Evolutionary conservation across 2,113 vertebrate genomes (phyloP), one percentile per base, ranked within the genome.

Genomic region (Eretmochelys imbricata): DNA sequence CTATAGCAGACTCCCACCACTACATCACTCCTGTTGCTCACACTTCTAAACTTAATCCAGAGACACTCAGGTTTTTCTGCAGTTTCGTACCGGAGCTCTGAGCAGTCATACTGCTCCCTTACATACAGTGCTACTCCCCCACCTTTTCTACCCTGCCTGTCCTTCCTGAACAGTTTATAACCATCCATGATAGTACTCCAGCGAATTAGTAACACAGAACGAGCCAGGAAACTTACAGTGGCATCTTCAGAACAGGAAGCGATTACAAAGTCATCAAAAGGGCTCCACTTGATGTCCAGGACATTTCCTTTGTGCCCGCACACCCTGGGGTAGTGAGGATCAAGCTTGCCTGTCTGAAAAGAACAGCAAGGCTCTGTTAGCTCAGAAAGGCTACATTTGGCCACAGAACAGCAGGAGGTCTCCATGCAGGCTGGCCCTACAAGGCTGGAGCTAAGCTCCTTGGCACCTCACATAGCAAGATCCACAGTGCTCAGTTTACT

Each of bases 231-330:
- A 96, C 99, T 98, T 96, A 99, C 99, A 83, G 99, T 99, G 85
- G 98, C 7, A 83, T 99, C 99, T 97, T 99, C 99, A 4, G 99
- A 99, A 97, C 99, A 99, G 0, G 99, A 99, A 48, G 99, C 99
- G 51, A 99, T 99, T 96, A 99, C 98, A 75, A 98, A 99, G 96
- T 99, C 99, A 89, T 99, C 96, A 87, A 99, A 99, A 1, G 99
- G 99, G 93, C 99, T 99, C 99, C 99, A 99, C 93, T 99, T 99
- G 98, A 99, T 97, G 86, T 99, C 99, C 88, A 99, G 93, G 90
- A 99, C 98, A 10, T 98, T 99, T 35, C 99, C 99, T 98, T 95
- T 98, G 98, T 99, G 99, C 29, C 99, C 99, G 9, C 99, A 99
- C 53, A 99, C 96, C 92, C 97, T 98, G 48, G 99, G 99, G 85